Evolutionary conservation across 2,797 vertebrate genomes (phyloP).

Genomic region (Thunnus albacares): DNA sequence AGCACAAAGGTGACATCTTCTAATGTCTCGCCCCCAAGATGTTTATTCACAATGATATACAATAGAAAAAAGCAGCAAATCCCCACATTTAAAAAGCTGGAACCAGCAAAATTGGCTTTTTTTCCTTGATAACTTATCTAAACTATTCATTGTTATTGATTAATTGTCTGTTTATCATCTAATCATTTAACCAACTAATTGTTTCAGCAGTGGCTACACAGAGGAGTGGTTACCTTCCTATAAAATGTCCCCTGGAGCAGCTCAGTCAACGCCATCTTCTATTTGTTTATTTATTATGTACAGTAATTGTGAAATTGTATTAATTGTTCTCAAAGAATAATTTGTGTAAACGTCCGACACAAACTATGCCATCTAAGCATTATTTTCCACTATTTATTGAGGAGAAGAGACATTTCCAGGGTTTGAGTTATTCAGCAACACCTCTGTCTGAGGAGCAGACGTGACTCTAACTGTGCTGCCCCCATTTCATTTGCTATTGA

Average conservation of each 20-base stretch:
- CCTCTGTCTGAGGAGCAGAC: constrained; percentile 21
- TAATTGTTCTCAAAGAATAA: background rate
- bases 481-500: constrained; percentile 38
- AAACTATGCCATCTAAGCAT: background rate
- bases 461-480: constrained; percentile 40
- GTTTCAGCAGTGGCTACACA: background rate
- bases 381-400: background rate
- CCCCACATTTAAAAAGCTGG: background rate
- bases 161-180: background rate
- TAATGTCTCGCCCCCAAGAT: background rate
- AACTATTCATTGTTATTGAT: background rate
- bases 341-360: background rate
- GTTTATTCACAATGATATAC: background rate
- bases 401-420: background rate
- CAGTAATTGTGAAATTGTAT: background rate
- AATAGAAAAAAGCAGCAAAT: background rate
- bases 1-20: background rate
- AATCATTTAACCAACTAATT: too few species aligned
- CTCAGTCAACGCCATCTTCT: background rate
- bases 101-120: background rate
- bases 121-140: background rate
- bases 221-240: background rate
- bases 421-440: constrained; percentile 23
- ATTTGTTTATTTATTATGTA: background rate
- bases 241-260: constrained; percentile 4